Evolutionary conservation across 2,797 vertebrate genomes (phyloP), one percentile per base, ranked within the genome.

Genomic region (Pachyuromys duprasi): DNA sequence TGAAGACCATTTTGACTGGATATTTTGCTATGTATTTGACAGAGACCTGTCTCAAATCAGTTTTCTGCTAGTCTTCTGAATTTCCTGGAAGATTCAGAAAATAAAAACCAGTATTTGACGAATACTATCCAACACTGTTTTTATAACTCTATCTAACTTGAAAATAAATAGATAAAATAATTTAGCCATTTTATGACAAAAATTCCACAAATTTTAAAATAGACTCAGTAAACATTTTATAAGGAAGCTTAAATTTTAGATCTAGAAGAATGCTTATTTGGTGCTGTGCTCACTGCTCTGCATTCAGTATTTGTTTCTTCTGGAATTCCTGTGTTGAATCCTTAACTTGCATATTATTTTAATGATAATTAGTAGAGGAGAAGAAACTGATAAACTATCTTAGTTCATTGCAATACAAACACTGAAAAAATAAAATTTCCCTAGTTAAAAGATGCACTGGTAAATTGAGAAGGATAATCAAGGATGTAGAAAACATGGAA

Each of bases 31-130:
- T 8, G 90, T 88, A 57, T 31, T 92, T 96, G 60, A 90, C 42
- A 93, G 78, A 92, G 24, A 65, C 18, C 86, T 63, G 7, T 76
- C 55, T 92, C 22, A 62, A 94, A 36, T 94, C 24, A 60, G 20
- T 93, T 97, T 93, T 67, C 18, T 91, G 6, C 28, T 63, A 39
- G 67, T 91, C n/a, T 45, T 57, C 22, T 96, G 79, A 86, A 57
- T 69, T 92, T 90, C 31, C 18, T 81, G 18, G 33, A 74, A 15
- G 84, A 78, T 75, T 89, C 31, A 80, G 4, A 88, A 89, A 86
- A 80, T 18, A 5, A 36, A 57, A 91, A 96, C 39, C 5, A 42
- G 14, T n/a, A 74, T 74, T 55, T 63, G 49, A 95, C 17, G 13
- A 33, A 92, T 2, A 42, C 75, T 74, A 24, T 49, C 8, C 4